phyloP scores from a whole-genome alignment of 1,140 invertebrate genomes.

The Procambarus clarkii region DNA sequence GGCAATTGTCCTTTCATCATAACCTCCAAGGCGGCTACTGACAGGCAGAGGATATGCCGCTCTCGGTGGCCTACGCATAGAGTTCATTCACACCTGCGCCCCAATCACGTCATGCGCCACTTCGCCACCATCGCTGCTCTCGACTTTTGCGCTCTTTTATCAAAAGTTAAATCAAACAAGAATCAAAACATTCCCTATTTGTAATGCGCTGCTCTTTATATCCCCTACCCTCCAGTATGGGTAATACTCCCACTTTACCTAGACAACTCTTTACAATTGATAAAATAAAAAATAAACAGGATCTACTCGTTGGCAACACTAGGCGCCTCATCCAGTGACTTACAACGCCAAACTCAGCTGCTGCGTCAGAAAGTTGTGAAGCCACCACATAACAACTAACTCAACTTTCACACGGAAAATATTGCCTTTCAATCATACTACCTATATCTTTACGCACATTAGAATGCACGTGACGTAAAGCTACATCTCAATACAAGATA shows the following conservation, averaged over 20 bases:
- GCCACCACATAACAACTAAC: background rate
- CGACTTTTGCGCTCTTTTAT: background rate
- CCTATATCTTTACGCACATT: too few relatives aligned
- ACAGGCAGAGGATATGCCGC: slow-evolving; percentile 35
- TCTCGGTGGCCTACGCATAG: slow-evolving; percentile 49
- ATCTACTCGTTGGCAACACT: background rate
- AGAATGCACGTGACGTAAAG: too few relatives aligned
- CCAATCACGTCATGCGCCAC: slow-evolving; percentile 15
- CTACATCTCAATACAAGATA: too few relatives aligned
- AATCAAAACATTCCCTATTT: background rate
- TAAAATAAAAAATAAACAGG: background rate
- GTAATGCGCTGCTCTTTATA: background rate
- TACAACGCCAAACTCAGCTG: slow-evolving; percentile 34
- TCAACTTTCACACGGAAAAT: background rate
- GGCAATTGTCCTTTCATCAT: slow-evolving; percentile 50
- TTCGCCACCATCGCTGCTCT: background rate
- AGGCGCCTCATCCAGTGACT: slow-evolving; percentile 22
- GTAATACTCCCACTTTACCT: too few relatives aligned
- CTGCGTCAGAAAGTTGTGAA: slow-evolving; percentile 3
- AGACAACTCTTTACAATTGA: background rate
- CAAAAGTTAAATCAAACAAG: background rate
- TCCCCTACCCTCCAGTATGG: too few relatives aligned
- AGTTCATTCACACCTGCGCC: slow-evolving; percentile 44
- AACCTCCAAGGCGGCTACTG: slow-evolving; percentile 18
- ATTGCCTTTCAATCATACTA: too few relatives aligned